Evolutionary conservation across 2,797 vertebrate genomes (phyloP).

Genomic region (Clamator glandarius): DNA sequence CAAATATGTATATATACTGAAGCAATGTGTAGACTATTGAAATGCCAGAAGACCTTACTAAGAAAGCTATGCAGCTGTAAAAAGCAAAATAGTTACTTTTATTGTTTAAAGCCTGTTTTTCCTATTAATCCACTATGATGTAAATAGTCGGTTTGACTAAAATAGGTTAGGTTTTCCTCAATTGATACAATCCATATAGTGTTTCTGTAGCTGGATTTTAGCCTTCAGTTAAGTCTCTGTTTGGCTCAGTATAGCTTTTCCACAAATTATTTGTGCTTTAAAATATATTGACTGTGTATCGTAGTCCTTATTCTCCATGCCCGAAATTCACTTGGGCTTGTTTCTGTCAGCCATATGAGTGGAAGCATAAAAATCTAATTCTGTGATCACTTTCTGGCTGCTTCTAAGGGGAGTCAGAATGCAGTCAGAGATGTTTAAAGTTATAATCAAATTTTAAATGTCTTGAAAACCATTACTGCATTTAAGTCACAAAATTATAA

Average conservation of each 20-base stretch:
- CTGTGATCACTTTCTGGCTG: background rate
- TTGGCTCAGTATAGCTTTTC: background rate
- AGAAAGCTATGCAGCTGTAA: background rate
- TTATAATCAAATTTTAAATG: background rate
- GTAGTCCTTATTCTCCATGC: background rate
- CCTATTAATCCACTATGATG: background rate
- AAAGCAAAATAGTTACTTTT: conserved; percentile 25
- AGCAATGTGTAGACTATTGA: conserved; percentile 10
- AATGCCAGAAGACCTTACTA: conserved; percentile 30
- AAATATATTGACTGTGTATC: background rate
- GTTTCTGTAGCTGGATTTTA: background rate
- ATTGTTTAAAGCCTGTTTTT: conserved; percentile 29
- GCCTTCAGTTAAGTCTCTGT: background rate
- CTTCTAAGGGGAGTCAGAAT: background rate
- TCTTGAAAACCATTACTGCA: background rate
- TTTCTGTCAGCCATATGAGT: background rate
- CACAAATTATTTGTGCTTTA: background rate
- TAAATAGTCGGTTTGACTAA: background rate
- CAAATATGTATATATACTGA: conserved; percentile 7
- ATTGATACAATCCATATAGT: background rate
- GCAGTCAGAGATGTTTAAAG: background rate
- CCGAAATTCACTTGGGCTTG: background rate
- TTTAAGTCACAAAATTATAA: background rate
- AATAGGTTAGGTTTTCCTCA: background rate
- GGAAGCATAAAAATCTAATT: background rate